Evolutionary conservation across 1,140 invertebrate genomes (phyloP), one percentile per base, ranked within the genome.

Genomic region (Sinonovacula constricta): DNA sequence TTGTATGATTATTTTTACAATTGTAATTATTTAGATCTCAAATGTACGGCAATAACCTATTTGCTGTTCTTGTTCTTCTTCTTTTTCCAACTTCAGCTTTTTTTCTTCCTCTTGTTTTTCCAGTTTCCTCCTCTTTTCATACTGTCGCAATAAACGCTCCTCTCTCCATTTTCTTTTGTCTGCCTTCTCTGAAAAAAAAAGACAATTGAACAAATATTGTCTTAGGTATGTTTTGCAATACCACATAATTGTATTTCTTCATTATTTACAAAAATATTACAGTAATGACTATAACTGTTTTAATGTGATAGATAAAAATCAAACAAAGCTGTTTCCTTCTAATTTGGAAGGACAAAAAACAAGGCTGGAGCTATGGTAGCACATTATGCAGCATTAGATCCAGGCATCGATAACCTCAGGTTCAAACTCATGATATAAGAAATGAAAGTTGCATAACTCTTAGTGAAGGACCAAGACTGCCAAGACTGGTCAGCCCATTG

Each of bases 161-260:
- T 89, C 88, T 34, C 81, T 82, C 83, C 83, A 86, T 83, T 89
- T 89, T 62, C 84, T 78, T 65, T 85, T 88, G 56, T 77, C 33
- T 39, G 80, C 83, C 79, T 85, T 86, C 39, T 59, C 85, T 83
- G 36, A 34, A 63, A 68, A 14, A 34, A 22, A 15, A 34, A 28
- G 12, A 28, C 36, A 26, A 45, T 18, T 3, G n/a, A 31, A 54
- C 26, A 30, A 36, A n/a, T n/a, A n/a, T n/a, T n/a, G n/a, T n/a
- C n/a, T n/a, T n/a, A n/a, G n/a, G n/a, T n/a, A n/a, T n/a, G n/a
- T n/a, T n/a, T n/a, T n/a, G n/a, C n/a, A n/a, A n/a, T n/a, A n/a
- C n/a, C n/a, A n/a, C n/a, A n/a, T n/a, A n/a, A n/a, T n/a, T n/a
- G n/a, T n/a, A n/a, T n/a, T n/a, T n/a, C n/a, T n/a, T n/a, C n/a